Evolutionary conservation across 2,113 vertebrate genomes (phyloP).

Genomic region (Ceyx melanurus): DNA sequence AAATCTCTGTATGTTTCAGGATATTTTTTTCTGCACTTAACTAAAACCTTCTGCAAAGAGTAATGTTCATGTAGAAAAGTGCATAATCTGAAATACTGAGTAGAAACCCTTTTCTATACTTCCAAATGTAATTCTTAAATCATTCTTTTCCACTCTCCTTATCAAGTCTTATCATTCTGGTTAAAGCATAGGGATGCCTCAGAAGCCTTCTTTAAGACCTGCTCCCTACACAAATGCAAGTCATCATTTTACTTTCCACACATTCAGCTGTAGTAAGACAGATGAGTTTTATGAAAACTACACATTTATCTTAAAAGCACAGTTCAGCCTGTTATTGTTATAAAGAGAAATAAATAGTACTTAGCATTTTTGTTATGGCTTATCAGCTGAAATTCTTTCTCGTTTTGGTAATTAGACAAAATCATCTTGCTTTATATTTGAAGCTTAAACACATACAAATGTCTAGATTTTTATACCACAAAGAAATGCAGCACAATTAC

Average conservation of each 20-base stretch:
- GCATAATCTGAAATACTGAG: not conserved
- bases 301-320: conserved; percentile 5
- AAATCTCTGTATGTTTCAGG: not conserved
- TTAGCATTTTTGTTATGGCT: not conserved
- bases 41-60: not conserved
- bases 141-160: not conserved
- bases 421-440: not conserved
- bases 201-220: not conserved
- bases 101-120: not conserved
- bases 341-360: not conserved
- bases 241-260: not conserved
- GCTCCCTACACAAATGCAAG: not conserved
- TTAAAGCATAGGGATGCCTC: not conserved
- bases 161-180: not conserved
- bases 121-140: not conserved
- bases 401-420: conserved; percentile 4
- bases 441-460: conserved; percentile 3
- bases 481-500: not conserved
- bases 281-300: not conserved
- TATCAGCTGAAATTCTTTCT: not conserved
- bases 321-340: not conserved
- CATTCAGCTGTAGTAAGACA: not conserved
- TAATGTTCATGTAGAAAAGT: not conserved
- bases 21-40: not conserved
- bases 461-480: not conserved